Percentiles rank a stretch among this genome's conserved stretches.
Evolutionary conservation across 2,113 vertebrate genomes (phyloP).

Genomic region (Ellobius talpinus): DNA sequence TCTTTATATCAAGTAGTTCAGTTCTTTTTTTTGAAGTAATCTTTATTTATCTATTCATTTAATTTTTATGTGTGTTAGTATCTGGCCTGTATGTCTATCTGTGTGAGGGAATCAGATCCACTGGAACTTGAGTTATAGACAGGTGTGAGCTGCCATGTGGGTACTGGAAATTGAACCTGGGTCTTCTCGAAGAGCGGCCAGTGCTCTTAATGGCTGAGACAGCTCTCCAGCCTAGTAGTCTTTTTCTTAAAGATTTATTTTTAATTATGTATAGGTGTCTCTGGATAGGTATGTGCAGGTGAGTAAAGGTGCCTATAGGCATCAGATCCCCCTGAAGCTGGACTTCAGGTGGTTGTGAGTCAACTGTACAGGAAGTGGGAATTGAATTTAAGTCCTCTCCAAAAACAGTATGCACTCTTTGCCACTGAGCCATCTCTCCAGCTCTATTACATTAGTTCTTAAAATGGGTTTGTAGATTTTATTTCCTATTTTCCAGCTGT

Average conservation of each 20-base stretch:
- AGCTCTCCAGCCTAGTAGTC: not conserved
- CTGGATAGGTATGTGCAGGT: not conserved
- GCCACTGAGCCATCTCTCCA: not conserved
- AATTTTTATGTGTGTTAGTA: not conserved
- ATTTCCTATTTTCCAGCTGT: slow-evolving; percentile 20
- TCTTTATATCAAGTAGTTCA: not conserved
- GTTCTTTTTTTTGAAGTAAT: not conserved
- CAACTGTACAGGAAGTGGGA: not conserved
- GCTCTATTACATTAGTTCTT: not conserved
- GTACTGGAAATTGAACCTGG: not conserved
- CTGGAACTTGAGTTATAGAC: not conserved
- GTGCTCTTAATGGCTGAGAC: not conserved
- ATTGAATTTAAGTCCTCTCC: not conserved
- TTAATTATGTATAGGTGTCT: too few species aligned
- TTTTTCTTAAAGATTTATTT: not conserved
- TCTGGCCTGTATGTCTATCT: not conserved
- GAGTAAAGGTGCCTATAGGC: not conserved
- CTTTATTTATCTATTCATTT: not conserved
- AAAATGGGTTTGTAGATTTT: not conserved
- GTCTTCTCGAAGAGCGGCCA: not conserved
- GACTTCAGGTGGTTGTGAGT: not conserved
- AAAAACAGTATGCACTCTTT: not conserved
- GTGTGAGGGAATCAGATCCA: not conserved
- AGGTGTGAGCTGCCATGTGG: not conserved
- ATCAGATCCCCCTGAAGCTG: not conserved